Percentiles rank a stretch among this genome's conserved stretches.
Conservation (phyloP, 2,113 vertebrate genomes). For the Shinisaurus crocodilurus region DNA sequence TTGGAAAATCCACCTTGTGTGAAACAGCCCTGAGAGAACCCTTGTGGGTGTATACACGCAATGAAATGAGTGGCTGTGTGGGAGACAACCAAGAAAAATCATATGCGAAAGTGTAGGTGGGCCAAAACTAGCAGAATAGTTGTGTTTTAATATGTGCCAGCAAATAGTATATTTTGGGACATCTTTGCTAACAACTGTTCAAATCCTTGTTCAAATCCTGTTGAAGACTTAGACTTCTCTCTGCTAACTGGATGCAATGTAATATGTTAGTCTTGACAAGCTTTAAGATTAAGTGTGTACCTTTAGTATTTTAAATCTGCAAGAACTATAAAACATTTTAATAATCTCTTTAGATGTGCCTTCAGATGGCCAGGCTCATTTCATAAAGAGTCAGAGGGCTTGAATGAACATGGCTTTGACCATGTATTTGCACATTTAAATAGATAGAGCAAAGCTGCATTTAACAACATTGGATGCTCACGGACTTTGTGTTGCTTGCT, state of each 20-base stretch:
- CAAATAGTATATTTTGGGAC: background rate
- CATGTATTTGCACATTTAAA: background rate
- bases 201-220: background rate
- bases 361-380: background rate
- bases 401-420: background rate
- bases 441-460: background rate
- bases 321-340: background rate
- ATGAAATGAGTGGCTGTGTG: conserved; percentile 12
- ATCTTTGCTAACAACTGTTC: background rate
- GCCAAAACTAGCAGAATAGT: background rate
- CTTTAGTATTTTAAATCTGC: background rate
- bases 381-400: background rate
- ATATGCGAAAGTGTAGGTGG: conserved; percentile 11
- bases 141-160: conserved; percentile 4
- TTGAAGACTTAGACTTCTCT: background rate
- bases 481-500: background rate
- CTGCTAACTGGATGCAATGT: background rate
- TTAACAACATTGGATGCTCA: background rate
- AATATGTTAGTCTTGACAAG: background rate
- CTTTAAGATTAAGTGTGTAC: background rate
- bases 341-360: background rate
- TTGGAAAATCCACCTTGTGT: background rate
- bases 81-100: conserved; percentile 14
- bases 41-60: conserved; percentile 10
- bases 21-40: background rate